Evolutionary conservation across 1,140 invertebrate genomes (phyloP), one percentile per base, ranked within the genome.

Genomic region (Sminthurinus signatus): DNA sequence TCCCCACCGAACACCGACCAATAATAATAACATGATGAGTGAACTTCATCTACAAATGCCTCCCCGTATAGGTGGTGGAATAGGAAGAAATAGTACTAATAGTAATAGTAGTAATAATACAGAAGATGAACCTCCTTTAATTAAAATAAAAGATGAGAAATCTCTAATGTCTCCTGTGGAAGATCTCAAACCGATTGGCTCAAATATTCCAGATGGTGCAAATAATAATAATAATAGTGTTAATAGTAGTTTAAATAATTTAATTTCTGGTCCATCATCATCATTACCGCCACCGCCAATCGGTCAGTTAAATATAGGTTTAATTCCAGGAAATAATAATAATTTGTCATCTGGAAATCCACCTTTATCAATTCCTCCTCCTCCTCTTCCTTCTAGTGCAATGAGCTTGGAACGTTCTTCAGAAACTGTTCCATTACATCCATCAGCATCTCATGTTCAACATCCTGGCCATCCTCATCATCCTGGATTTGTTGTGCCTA

Each of bases 61-160:
- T 44, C 32, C 29, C 2, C 12, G 27, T 10, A 1, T 57, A 12
- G 12, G 12, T 10, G 3, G 5, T 3, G 8, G 25, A 14, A 5
- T 10, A 25, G 8, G 8, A 23, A 10, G 4, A 8, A 10, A 5
- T 23, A 19, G 8, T 48, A 23, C 5, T 23, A 48, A 23, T 19
- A 10, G 8, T 10, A 10, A 23, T 54, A 17, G 39, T 51, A 19
- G 56, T 25, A 39, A 59, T 25, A n/a, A 15, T 5, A 44, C 51
- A 29, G 57, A 65, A 19, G 46, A 42, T n/a, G 46, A 21, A 12
- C 28, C 19, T 36, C 57, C 61, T n/a, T 36, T 71, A 8, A 71
- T 71, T 51, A 68, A 59, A 32, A 68, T 71, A 39, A 71, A 68
- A 44, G 62, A 65, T 56, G 70, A 71, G 48, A 71, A 71, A 46